Evolutionary conservation across 2,113 vertebrate species (phyloP), one percentile per base, ranked within the genome.

Genomic region (Plectropomus leopardus): DNA sequence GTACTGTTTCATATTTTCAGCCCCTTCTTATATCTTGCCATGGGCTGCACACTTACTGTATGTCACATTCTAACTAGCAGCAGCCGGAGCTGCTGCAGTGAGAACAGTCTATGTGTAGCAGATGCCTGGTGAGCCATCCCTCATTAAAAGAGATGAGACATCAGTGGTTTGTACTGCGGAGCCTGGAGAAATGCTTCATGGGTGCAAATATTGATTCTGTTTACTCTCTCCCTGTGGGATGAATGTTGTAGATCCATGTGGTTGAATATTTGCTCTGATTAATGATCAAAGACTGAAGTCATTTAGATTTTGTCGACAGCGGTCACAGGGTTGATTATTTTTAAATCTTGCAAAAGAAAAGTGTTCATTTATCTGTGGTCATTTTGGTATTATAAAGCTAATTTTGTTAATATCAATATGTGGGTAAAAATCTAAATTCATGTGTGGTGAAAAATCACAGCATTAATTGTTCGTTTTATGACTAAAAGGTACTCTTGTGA

Each of bases 191-290:
- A 85, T 82, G 50, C 72, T 87, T 76, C 80, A 73, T 65, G 80
- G 77, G 83, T 79, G 89, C 88, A 91, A 90, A 92, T 91, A 94
- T 93, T 89, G 93, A 92, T 90, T 87, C 44, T 59, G 65, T 84
- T 84, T 67, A 85, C 67, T 86, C 44, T 85, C 48, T 86, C 73
- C 84, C 80, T 10, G 67, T 64, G 76, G 88, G 80, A 84, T 40
- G 61, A 63, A 75, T 85, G 80, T 77, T 76, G 70, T 54, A 73
- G 65, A 78, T 86, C 57, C 75, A 48, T 69, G 81, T 58, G 44
- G 58, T 58, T 68, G 30, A 84, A 77, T 87, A 75, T 74, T 86
- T 83, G 65, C 78, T 86, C 53, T 88, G 69, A 84, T 89, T 86
- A 83, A 77, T 84, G 83, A 83, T 89, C 80, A 86, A 82, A 88